A percentile compares a stretch with the other conserved stretches of the same genome.
Evolutionary conservation across 2,113 vertebrate genomes (phyloP).

Genomic region (Circaetus cinerascens): DNA sequence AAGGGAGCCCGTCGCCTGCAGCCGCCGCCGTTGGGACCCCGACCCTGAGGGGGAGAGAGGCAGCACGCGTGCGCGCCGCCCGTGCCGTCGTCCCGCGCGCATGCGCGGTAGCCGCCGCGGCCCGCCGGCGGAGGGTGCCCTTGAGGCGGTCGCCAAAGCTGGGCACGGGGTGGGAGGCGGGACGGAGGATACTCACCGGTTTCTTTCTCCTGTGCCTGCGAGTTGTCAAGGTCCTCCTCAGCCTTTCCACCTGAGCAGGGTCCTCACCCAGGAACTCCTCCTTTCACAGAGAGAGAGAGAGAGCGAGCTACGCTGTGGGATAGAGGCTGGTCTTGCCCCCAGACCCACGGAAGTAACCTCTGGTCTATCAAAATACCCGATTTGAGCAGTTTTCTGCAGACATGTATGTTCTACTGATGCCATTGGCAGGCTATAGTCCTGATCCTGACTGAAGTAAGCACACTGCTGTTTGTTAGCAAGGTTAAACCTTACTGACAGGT

Average conservation of each 20-base stretch:
- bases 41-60: fast-evolving
- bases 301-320: fast-evolving
- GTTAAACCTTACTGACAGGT: neutral
- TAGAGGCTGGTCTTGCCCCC: neutral
- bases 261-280: conserved; percentile 59
- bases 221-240: conserved; percentile 53
- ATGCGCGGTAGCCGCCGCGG: neutral
- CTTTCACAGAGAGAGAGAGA: conserved; percentile 21
- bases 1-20: fast-evolving
- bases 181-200: neutral
- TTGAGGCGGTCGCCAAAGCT: fast-evolving
- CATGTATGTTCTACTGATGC: fast-evolving
- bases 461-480: fast-evolving
- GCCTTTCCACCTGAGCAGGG: conserved; percentile 60
- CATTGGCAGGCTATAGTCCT: fast-evolving
- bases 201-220: conserved; percentile 71
- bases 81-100: fast-evolving
- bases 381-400: fast-evolving
- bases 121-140: fast-evolving
- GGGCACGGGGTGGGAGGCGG: fast-evolving
- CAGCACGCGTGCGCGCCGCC: fast-evolving
- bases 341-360: fast-evolving
- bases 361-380: fast-evolving
- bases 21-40: too few species aligned
- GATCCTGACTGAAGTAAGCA: too few species aligned